A percentile compares a stretch with the other conserved stretches of the same genome.
These are phyloP conservation scores for Rambutsinella grinnellia DNA, from an alignment of 2,888 invertebrate genomes.

Conservation along the genomic window DNA sequence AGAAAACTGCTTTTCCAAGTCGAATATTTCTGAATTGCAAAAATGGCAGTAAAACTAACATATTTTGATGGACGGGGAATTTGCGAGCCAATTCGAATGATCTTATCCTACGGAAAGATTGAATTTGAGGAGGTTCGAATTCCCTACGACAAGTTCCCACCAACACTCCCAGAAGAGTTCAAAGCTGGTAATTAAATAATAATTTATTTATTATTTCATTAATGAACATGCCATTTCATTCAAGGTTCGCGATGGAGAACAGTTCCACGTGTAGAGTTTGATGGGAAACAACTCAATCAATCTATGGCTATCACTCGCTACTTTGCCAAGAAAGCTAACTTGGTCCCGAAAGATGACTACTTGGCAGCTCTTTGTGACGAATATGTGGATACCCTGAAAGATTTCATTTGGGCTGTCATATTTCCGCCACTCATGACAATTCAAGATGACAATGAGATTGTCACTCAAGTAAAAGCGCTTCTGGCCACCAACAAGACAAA, in stretches of 20 bases:
- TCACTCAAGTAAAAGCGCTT: too few species aligned
- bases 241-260: slow-evolving; percentile 65
- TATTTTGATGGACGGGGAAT: slow-evolving; percentile 70
- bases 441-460: too few species aligned
- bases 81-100: slow-evolving; percentile 69
- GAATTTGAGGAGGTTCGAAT: slow-evolving; percentile 69
- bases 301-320: slow-evolving; percentile 66
- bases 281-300: slow-evolving; percentile 63
- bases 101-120: slow-evolving; percentile 69
- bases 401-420: too few species aligned
- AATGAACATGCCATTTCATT: too few species aligned
- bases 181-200: too few species aligned
- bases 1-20: too few species aligned
- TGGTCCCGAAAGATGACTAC: slow-evolving; percentile 54
- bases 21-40: too few species aligned
- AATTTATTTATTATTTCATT: too few species aligned
- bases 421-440: too few species aligned
- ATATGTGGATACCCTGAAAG: slow-evolving; percentile 52
- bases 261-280: slow-evolving; percentile 66
- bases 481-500: slow-evolving; percentile 1
- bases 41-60: slow-evolving; percentile 69
- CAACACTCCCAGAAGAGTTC: slow-evolving; percentile 53
- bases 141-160: slow-evolving; percentile 36
- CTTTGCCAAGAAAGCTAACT: slow-evolving; percentile 63
- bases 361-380: slow-evolving; percentile 56